Percentiles rank a stretch among this genome's conserved stretches.
Evolutionary conservation across 2,113 vertebrate genomes (phyloP).

Genomic region (Erpornis zantholeuca): DNA sequence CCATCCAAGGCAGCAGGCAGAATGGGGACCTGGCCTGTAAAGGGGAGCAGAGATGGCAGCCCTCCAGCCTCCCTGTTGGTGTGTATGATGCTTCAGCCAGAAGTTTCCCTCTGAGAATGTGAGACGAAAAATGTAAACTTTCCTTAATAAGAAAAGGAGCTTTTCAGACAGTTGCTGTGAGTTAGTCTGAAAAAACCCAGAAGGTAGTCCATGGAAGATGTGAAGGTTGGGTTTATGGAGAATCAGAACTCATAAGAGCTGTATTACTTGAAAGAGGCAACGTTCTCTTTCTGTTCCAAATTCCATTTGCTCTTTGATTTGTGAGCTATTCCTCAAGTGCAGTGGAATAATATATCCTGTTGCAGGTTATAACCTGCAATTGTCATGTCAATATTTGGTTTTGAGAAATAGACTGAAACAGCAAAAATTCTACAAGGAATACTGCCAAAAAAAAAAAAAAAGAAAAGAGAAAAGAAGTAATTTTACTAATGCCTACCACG

Average conservation of each 20-base stretch:
- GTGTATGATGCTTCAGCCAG: background rate
- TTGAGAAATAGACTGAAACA: background rate
- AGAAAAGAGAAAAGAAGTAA: background rate
- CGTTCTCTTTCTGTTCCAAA: background rate
- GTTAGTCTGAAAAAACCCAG: background rate
- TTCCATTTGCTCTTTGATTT: background rate
- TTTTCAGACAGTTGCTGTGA: background rate
- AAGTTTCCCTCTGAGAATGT: background rate
- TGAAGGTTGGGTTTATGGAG: background rate
- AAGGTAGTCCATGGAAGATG: background rate
- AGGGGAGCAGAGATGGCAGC: background rate
- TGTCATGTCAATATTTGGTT: background rate
- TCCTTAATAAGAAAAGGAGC: background rate
- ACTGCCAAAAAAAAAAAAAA: too few relatives aligned
- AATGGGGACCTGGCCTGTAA: accelerated
- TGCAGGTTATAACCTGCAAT: background rate
- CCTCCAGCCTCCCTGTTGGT: background rate
- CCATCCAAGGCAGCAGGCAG: background rate
- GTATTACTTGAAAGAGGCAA: background rate
- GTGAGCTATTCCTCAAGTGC: background rate
- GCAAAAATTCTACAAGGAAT: background rate
- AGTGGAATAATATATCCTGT: background rate
- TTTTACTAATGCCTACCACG: background rate
- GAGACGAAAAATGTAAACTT: background rate
- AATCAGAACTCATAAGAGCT: background rate